Evolutionary conservation across 2,113 vertebrate species (phyloP).

Genomic region (Thamnaconus septentrionalis): DNA sequence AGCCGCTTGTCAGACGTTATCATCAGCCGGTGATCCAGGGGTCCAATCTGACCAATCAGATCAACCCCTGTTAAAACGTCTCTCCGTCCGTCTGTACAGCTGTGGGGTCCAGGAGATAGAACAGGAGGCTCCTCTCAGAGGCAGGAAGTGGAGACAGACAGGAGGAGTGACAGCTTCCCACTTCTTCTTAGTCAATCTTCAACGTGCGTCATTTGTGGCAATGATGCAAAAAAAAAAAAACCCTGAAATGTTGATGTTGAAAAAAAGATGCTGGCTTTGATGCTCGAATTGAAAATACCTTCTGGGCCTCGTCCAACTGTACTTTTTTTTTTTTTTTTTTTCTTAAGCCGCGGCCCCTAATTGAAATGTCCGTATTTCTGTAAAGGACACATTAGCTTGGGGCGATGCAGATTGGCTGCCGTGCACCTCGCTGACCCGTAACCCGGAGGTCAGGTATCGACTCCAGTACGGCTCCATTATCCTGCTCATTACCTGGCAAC

Average conservation of each 20-base stretch:
- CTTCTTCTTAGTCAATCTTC: not conserved
- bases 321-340: not conserved
- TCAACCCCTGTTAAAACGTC: constrained; percentile 10
- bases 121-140: constrained; percentile 4
- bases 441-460: constrained; percentile 67
- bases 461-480: constrained; percentile 65
- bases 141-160: not conserved
- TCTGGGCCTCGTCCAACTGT: too few relatives aligned
- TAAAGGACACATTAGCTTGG: constrained; percentile 59
- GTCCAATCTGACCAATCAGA: constrained; percentile 63
- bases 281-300: too few relatives aligned
- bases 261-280: too few relatives aligned
- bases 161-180: constrained; percentile 7
- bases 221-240: too few relatives aligned
- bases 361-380: constrained; percentile 57
- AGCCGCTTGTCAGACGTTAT: constrained; percentile 58
- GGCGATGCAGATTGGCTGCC: constrained; percentile 42
- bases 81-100: too few relatives aligned
- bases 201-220: too few relatives aligned
- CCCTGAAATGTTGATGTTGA: too few relatives aligned
- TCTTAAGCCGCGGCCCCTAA: constrained; percentile 1
- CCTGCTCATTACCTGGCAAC: constrained; percentile 66
- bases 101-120: too few relatives aligned
- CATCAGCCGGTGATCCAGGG: constrained; percentile 52
- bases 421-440: constrained; percentile 42